Percentiles rank a stretch among this genome's conserved stretches.
Conservation (phyloP, 2,113 vertebrate species). For the Oxyruncus cristatus region DNA sequence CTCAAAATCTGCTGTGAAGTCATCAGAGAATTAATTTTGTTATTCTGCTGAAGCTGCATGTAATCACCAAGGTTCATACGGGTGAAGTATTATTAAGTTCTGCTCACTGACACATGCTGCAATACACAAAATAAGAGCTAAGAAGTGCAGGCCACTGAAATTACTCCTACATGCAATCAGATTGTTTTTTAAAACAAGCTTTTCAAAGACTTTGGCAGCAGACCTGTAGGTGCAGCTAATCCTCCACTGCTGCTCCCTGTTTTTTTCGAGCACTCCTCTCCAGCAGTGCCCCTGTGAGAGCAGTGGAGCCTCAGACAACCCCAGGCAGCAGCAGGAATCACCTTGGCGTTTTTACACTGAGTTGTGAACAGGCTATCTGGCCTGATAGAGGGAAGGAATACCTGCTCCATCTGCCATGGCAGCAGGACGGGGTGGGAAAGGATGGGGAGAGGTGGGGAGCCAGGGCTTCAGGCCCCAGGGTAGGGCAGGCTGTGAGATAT, state of each 20-base stretch:
- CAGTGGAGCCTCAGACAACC: background rate
- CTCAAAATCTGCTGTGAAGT: conserved; percentile 1
- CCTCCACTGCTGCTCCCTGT: background rate
- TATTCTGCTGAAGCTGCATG: conserved; percentile 35
- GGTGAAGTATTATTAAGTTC: conserved; percentile 49
- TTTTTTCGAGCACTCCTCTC: background rate
- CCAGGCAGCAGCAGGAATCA: rapidly evolving
- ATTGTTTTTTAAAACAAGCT: background rate
- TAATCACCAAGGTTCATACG: conserved; percentile 3
- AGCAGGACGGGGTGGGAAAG: background rate
- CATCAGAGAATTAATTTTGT: conserved; percentile 36
- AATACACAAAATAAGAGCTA: background rate
- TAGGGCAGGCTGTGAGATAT: background rate
- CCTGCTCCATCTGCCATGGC: background rate
- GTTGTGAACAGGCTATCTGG: background rate
- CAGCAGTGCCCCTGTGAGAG: background rate
- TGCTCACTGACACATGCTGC: background rate
- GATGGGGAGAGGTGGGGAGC: background rate
- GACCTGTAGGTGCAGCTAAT: background rate
- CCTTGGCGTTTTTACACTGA: rapidly evolving
- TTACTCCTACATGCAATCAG: background rate
- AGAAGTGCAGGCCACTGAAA: background rate
- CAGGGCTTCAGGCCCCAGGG: background rate
- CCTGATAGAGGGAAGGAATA: background rate
- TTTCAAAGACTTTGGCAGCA: background rate